Percentiles rank a stretch among this genome's conserved stretches.
Evolutionary conservation across 2,113 vertebrate genomes (phyloP).

Genomic region (Cephalopterus ornatus): DNA sequence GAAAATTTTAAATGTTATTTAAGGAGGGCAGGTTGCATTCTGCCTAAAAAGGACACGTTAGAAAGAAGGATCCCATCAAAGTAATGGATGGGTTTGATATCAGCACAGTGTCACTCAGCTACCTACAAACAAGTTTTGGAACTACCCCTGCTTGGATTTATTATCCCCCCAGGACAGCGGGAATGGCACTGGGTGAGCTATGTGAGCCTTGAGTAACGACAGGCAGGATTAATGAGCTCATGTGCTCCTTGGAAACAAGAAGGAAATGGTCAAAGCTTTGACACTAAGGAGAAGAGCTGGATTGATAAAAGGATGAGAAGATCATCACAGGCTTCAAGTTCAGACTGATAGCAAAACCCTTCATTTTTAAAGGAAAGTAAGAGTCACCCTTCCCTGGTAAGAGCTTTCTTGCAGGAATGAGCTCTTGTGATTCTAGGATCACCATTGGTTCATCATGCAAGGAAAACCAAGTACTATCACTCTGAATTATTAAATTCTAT

Average conservation of each 20-base stretch:
- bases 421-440: not conserved
- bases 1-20: not conserved
- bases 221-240: not conserved
- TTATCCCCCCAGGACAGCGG: accelerated
- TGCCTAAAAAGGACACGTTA: accelerated
- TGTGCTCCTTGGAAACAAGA: not conserved
- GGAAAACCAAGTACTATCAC: not conserved
- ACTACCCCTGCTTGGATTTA: not conserved
- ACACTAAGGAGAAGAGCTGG: not conserved
- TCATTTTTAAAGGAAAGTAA: not conserved
- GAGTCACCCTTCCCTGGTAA: not conserved
- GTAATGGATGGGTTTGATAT: not conserved
- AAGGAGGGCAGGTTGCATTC: not conserved
- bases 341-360: accelerated
- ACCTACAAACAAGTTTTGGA: not conserved
- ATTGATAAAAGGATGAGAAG: not conserved
- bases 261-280: not conserved
- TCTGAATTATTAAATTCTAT: not conserved
- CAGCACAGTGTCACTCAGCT: not conserved
- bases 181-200: not conserved
- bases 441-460: accelerated
- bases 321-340: not conserved
- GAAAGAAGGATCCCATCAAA: not conserved
- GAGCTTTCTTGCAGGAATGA: not conserved
- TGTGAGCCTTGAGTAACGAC: not conserved